These are phyloP conservation scores for Nowickia ferox DNA, from an alignment of 2,888 invertebrate species.

Conservation along the genomic window DNA sequence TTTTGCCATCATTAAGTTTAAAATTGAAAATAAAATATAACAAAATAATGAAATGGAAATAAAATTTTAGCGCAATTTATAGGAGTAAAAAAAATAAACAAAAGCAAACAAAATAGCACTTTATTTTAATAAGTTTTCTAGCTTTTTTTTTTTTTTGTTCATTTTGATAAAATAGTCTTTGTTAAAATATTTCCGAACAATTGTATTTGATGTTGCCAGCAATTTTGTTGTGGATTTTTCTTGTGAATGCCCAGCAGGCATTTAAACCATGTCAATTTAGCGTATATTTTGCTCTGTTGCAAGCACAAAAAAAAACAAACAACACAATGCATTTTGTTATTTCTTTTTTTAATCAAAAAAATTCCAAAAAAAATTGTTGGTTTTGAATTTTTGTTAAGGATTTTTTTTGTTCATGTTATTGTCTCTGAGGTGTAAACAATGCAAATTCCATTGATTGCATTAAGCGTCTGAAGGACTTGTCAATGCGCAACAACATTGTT, in stretches of 20 bases:
- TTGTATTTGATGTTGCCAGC: slow-evolving; percentile 36
- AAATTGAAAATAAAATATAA: slow-evolving; percentile 41
- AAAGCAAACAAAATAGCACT: background rate
- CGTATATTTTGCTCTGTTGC: slow-evolving; percentile 42
- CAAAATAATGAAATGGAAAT: slow-evolving; percentile 15
- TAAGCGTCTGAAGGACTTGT: slow-evolving; percentile 64
- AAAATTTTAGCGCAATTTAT: slow-evolving; percentile 13
- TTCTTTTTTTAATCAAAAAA: no score
- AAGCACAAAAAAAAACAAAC: background rate
- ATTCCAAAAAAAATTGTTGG: slow-evolving; percentile 5
- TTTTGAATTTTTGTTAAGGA: slow-evolving; percentile 32
- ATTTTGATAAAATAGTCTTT: slow-evolving; percentile 48
- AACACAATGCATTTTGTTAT: slow-evolving; percentile 44
- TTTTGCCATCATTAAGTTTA: slow-evolving; percentile 45
- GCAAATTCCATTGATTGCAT: slow-evolving; percentile 68
- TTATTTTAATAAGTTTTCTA: slow-evolving; percentile 47
- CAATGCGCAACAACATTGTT: slow-evolving; percentile 57
- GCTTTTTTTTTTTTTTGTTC: slow-evolving; percentile 16
- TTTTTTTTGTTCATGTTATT: slow-evolving; percentile 7
- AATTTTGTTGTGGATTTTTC: slow-evolving; percentile 28
- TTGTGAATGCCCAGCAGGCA: slow-evolving; percentile 62
- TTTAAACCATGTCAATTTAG: slow-evolving; percentile 60
- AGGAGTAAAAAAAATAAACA: background rate
- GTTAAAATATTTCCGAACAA: slow-evolving; percentile 65
- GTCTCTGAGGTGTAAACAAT: slow-evolving; percentile 65